Conservation (phyloP, 2,113 vertebrate genomes). For the Notarius quadriscutis region DNA sequence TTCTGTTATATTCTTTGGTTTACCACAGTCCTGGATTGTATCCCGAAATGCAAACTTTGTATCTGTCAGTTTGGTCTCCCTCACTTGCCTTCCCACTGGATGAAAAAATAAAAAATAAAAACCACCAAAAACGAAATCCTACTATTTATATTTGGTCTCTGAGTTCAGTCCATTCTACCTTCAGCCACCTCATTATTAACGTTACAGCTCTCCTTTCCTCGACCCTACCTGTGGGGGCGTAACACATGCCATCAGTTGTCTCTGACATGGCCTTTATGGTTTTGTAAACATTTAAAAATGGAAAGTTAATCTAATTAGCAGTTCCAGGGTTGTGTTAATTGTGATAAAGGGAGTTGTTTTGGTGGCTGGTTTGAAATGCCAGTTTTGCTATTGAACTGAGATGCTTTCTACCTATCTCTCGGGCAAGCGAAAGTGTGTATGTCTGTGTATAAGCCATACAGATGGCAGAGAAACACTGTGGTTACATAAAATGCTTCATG, state of each 20-base stretch:
- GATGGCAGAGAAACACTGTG: too few relatives aligned
- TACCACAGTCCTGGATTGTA: not conserved
- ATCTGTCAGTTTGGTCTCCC: not conserved
- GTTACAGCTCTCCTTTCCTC: not conserved
- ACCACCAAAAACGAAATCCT: too few relatives aligned
- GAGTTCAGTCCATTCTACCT: not conserved
- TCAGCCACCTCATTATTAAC: not conserved
- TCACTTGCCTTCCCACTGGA: not conserved
- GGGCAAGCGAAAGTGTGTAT: not conserved
- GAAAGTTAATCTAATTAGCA: slow-evolving; percentile 17
- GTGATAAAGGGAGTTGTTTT: slow-evolving; percentile 13
- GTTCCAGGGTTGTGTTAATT: not conserved
- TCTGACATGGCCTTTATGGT: slow-evolving; percentile 18
- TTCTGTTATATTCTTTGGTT: not conserved
- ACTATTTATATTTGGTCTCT: not conserved
- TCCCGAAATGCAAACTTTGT: not conserved
- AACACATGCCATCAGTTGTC: slow-evolving; percentile 14
- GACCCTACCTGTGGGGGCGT: not conserved
- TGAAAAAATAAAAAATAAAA: not conserved
- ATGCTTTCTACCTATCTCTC: not conserved
- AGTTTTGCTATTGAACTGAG: not conserved
- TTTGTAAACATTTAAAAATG: slow-evolving; percentile 1
- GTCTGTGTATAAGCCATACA: not conserved
- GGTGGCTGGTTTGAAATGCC: not conserved
- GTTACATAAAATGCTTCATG: not conserved